Conservation (phyloP, 1,140 invertebrate species). For the Drosophila kikkawai region DNA sequence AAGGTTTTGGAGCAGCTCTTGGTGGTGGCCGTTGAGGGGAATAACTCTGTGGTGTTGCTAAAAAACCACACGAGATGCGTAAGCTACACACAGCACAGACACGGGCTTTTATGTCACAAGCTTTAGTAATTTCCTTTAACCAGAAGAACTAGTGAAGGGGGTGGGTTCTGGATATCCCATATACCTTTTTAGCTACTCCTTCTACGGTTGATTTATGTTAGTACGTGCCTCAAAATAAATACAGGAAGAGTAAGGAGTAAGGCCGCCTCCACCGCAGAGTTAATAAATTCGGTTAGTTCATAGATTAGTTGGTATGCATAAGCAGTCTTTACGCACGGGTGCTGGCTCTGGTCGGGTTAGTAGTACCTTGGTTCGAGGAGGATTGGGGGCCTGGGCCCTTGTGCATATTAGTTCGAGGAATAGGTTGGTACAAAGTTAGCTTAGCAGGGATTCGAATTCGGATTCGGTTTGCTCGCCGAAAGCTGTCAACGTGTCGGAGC, state of each 20-base stretch:
- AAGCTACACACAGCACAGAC: constrained; percentile 2
- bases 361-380: constrained; percentile 26
- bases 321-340: constrained; percentile 40
- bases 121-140: not conserved
- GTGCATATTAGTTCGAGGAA: constrained; percentile 25
- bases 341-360: constrained; percentile 34
- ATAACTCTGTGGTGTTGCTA: constrained; percentile 24
- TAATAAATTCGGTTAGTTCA: constrained; percentile 34
- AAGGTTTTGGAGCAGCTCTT: constrained; percentile 62
- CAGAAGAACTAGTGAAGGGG: not conserved
- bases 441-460: constrained; percentile 13
- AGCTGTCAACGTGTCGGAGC: constrained; percentile 9
- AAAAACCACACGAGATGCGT: constrained; percentile 29
- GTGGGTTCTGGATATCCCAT: not conserved
- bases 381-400: not conserved
- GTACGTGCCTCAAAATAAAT: constrained; percentile 7
- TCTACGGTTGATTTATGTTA: constrained; percentile 27
- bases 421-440: constrained; percentile 26
- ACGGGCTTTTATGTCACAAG: not conserved
- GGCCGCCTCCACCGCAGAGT: constrained; percentile 26
- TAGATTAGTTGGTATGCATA: constrained; percentile 43
- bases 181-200: not conserved
- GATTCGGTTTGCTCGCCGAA: too few species aligned
- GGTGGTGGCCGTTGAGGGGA: constrained; percentile 32
- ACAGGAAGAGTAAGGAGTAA: not conserved